Conservation (phyloP, 2,797 vertebrate species). For the Cygnus olor region DNA sequence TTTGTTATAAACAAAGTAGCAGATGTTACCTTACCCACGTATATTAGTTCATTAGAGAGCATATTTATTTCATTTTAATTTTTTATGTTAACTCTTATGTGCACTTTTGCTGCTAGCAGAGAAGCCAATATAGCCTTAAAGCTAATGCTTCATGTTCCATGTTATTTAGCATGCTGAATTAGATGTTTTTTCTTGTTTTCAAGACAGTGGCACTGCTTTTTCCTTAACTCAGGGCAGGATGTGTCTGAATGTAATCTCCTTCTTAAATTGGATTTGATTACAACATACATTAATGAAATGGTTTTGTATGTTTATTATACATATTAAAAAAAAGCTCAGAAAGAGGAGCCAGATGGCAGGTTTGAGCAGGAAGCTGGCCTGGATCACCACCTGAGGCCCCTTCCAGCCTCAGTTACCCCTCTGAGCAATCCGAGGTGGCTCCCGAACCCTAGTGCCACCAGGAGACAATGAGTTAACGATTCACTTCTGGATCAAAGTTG, state of each 20-base stretch:
- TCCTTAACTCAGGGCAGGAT: neutral
- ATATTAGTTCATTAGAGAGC: slow-evolving; percentile 65
- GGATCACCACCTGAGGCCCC: neutral
- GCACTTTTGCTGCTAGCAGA: neutral
- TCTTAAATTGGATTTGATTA: neutral
- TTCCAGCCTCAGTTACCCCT: neutral
- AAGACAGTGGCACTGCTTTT: neutral
- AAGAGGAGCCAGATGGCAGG: neutral
- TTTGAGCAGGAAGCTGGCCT: neutral
- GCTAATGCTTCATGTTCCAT: neutral
- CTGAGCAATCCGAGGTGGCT: neutral
- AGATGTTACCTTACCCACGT: slow-evolving; percentile 74
- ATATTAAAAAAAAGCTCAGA: neutral
- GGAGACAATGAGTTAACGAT: neutral
- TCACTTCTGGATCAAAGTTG: slow-evolving; percentile 25
- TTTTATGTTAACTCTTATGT: slow-evolving; percentile 59
- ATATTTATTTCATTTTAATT: slow-evolving; percentile 51
- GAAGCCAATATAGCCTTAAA: neutral
- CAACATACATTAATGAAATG: neutral
- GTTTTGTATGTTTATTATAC: neutral
- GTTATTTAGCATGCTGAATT: neutral
- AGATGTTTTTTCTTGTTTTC: neutral
- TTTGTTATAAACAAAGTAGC: slow-evolving; percentile 70
- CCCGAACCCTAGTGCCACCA: neutral
- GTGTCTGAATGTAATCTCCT: neutral